Base-by-base conservation (phyloP, 2,888 invertebrate genomes). In the Nephrotoma guestfalica region DNA sequence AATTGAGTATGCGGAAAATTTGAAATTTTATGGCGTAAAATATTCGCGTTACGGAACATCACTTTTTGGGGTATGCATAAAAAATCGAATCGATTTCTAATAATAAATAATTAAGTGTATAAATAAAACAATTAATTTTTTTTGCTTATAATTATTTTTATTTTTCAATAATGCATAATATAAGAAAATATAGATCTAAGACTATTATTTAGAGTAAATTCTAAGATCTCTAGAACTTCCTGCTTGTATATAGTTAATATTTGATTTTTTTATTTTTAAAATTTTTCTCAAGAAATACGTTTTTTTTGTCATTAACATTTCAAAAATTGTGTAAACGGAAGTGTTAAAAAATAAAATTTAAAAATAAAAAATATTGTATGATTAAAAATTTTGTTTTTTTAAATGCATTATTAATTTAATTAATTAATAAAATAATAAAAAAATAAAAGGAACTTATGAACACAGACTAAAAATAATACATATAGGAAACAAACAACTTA, bases 111-210 rank as follows among this genome's bases (percentile, higher is more conserved):
- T 85, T 11, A 41, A 85, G 41, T 41, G 42, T 85, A 47, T 18
- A 86, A 87, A 87, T 86, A 43, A 87, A 87, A 87, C 45, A 71
- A 30, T 41, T 71, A 47, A 47, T 45, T 85, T 83, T 86, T 86
- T 86, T 87, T 87, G 83, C 87, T 87, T 87, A 87, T 87, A 86
- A 84, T 87, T 51, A 86, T 43, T 85, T 86, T 87, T 87, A 84
- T 87, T 86, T 71, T 43, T 87, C 87, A 87, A 87, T 87, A 87
- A 87, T 87, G 87, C 87, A 71, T 87, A 86, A 86, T 87, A 87
- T 87, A 87, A 87, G 87, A 87, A 87, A 87, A 87, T 87, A 87
- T 86, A 87, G 86, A 86, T 87, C 87, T 87, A 87, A 86, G 84
- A 87, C 86, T 87, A 87, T 87, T 71, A 71, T 71, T 71, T 43